Evolutionary conservation across 2,888 invertebrate genomes (phyloP).

Genomic region (Nesidiocoris tenuis): DNA sequence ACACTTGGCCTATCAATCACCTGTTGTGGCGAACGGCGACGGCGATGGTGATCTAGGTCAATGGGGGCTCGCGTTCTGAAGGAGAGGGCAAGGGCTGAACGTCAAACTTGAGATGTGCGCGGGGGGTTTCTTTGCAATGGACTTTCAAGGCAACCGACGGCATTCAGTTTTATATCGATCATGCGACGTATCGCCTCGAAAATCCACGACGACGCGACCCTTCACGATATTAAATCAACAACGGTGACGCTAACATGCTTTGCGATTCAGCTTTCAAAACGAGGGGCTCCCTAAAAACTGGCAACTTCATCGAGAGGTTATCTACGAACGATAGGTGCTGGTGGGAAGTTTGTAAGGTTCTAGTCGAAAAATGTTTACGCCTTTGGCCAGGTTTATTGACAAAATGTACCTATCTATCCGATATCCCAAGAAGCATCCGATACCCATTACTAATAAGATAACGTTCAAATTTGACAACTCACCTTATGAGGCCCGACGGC

Average conservation of each 20-base stretch:
- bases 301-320: too few species aligned
- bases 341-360: too few species aligned
- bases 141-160: background rate
- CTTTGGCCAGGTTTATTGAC: too few species aligned
- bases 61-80: background rate
- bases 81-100: background rate
- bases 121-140: background rate
- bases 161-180: background rate
- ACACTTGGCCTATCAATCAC: background rate
- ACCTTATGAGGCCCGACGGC: constrained; percentile 87
- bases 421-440: too few species aligned
- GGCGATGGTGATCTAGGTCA: background rate
- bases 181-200: background rate
- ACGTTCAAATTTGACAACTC: too few species aligned
- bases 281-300: too few species aligned
- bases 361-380: too few species aligned
- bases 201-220: background rate
- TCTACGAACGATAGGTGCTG: too few species aligned
- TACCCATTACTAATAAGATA: too few species aligned
- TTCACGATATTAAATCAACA: background rate
- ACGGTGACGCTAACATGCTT: background rate
- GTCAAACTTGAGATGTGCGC: background rate
- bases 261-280: background rate
- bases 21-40: background rate
- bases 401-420: too few species aligned